phyloP scores from a whole-genome alignment of 2,113 vertebrate species.

The Galbula dea region DNA sequence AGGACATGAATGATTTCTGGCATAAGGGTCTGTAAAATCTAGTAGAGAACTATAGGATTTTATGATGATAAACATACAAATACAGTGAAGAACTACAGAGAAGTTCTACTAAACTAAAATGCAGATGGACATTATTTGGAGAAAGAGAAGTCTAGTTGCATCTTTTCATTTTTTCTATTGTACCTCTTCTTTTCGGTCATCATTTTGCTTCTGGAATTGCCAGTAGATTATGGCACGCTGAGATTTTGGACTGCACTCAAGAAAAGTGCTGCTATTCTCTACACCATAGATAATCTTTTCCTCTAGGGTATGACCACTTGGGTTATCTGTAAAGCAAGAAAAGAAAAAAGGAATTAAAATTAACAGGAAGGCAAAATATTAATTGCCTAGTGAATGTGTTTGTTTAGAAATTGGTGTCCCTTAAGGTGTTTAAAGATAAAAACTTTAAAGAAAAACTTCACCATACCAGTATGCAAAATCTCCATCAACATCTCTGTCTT shows the following conservation, averaged over 20 bases:
- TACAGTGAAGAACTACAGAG: neutral
- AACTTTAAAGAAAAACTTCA: neutral
- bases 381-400: neutral
- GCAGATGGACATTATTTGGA: neutral
- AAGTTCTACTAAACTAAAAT: neutral
- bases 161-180: neutral
- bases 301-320: slow-evolving; percentile 77
- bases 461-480: neutral
- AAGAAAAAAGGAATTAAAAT: neutral
- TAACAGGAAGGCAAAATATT: neutral
- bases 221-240: slow-evolving; percentile 89
- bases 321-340: slow-evolving; percentile 77
- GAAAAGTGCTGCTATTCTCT: slow-evolving; percentile 96
- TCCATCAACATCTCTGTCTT: neutral
- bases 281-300: slow-evolving; percentile 94
- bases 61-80: neutral
- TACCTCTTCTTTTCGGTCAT: slow-evolving; percentile 92
- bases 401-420: neutral
- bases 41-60: neutral
- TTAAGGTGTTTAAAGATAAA: neutral
- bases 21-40: neutral
- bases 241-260: slow-evolving; percentile 96
- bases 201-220: slow-evolving; percentile 88
- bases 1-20: neutral
- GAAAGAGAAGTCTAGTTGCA: neutral